Conservation (phyloP, 2,888 invertebrate genomes). For the Nymphalis c-album region DNA sequence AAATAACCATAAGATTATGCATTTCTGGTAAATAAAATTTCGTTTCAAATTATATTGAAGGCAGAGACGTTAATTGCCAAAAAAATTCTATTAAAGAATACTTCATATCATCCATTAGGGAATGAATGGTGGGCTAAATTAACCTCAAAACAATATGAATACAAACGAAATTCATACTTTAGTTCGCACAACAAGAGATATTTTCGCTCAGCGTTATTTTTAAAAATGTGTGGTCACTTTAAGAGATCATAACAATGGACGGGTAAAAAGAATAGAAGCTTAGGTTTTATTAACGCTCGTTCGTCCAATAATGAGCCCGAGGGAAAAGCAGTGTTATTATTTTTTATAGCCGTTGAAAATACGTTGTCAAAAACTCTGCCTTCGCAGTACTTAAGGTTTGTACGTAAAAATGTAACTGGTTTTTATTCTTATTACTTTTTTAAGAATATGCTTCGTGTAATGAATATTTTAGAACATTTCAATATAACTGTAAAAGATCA, state of each 20-base stretch:
- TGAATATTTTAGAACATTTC: neutral
- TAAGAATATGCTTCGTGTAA: neutral
- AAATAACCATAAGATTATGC: too few relatives aligned
- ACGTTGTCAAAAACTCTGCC: slow-evolving; percentile 26
- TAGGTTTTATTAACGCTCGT: slow-evolving; percentile 32
- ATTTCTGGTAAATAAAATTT: too few relatives aligned
- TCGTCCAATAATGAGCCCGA: slow-evolving; percentile 30
- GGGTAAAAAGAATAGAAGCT: slow-evolving; percentile 30
- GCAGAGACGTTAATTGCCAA: too few relatives aligned
- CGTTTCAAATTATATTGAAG: too few relatives aligned
- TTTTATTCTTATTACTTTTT: slow-evolving; percentile 13
- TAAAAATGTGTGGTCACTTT: slow-evolving; percentile 16
- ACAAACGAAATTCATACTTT: too few relatives aligned
- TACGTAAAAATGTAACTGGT: slow-evolving; percentile 10
- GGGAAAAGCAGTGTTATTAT: slow-evolving; percentile 31
- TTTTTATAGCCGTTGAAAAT: slow-evolving; percentile 32
- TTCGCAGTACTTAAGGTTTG: slow-evolving; percentile 20
- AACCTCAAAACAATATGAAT: too few relatives aligned
- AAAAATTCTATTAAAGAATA: too few relatives aligned
- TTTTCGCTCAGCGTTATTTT: slow-evolving; percentile 10
- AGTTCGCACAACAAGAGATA: neutral
- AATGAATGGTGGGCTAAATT: too few relatives aligned
- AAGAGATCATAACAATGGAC: slow-evolving; percentile 21
- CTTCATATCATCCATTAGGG: too few relatives aligned
- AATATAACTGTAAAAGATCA: too few relatives aligned